Percentiles rank a stretch among this genome's conserved stretches.
Conservation (phyloP, 2,113 vertebrate genomes). For the Noctilio leporinus region DNA sequence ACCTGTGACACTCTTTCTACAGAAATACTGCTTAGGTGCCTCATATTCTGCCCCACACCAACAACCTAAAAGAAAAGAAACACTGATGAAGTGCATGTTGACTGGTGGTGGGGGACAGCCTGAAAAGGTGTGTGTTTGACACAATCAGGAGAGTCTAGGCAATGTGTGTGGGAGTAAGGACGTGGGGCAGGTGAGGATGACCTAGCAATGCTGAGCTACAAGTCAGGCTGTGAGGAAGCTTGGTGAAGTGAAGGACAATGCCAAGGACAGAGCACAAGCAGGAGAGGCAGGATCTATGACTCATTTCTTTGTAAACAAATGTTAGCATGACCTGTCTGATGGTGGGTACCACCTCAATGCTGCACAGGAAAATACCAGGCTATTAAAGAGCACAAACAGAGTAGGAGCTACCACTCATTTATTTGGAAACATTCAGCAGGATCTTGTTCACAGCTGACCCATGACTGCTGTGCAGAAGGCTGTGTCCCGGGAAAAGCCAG, state of each 20-base stretch:
- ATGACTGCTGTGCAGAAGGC: not conserved
- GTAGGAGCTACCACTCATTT: not conserved
- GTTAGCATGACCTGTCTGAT: not conserved
- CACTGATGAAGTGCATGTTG: not conserved
- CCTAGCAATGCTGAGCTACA: not conserved
- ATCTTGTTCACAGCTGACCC: not conserved
- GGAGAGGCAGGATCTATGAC: not conserved
- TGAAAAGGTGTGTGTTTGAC: not conserved
- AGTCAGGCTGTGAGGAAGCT: not conserved
- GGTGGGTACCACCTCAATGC: too few species aligned
- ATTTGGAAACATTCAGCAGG: not conserved
- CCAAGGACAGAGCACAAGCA: not conserved
- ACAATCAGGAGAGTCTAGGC: not conserved
- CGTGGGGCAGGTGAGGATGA: not conserved
- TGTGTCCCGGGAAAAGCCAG: not conserved
- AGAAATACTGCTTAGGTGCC: not conserved
- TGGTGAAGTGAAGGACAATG: not conserved
- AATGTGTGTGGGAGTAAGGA: not conserved
- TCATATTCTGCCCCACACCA: not conserved
- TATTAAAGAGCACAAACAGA: not conserved
- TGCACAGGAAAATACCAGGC: not conserved
- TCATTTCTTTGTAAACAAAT: not conserved
- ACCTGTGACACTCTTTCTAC: not conserved
- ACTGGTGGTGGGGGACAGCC: not conserved
- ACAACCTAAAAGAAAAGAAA: constrained; percentile 11